Base-by-base conservation (phyloP, 2,888 invertebrate genomes). In the Rotaria socialis region DNA sequence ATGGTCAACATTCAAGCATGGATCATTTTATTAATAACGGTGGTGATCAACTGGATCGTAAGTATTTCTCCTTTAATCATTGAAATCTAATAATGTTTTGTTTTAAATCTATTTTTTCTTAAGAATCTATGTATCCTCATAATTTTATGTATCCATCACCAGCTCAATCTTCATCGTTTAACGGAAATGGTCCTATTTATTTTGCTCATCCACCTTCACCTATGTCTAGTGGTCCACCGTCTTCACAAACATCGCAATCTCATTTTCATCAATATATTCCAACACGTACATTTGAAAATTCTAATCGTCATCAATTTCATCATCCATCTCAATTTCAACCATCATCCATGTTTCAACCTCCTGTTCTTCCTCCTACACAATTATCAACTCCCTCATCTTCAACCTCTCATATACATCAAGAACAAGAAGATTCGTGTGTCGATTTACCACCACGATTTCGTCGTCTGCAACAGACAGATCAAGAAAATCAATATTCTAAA, bases 251-350 rank as follows among this genome's bases (percentile, higher is more conserved):
- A 2, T 27, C 67, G 1, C 67, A 67, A 67, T 2, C 35, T 19
- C 67, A 67, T 41, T 67, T 67, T 67, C 67, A 67, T 67, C 67
- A 67, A 67, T 67, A 35, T 35, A 16, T 35, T 67, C 35, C 67
- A 27, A 67, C 67, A 16, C 67, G 67, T 67, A 67, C 67, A 67
- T 67, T 67, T 35, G 67, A 67, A 67, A 67, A 67, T 41, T 67
- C 67, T 0, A 67, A 67, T 67, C 67, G 67, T 35, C 67, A 67
- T 16, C 67, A 67, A 67, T 67, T 14, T 67, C 67, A 67, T 67
- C 35, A 67, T 67, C 7, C 67, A 35, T 19, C 67, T 6, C 67
- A 35, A 35, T 67, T 67, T 41, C 67, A 67, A 67, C 35, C 67
- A 19, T 41, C 35, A 41, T 35, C 67, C 19, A 35, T 67, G 35